phyloP scores from a whole-genome alignment of 1,140 invertebrate species.

The Oreohelix idahoensis region DNA sequence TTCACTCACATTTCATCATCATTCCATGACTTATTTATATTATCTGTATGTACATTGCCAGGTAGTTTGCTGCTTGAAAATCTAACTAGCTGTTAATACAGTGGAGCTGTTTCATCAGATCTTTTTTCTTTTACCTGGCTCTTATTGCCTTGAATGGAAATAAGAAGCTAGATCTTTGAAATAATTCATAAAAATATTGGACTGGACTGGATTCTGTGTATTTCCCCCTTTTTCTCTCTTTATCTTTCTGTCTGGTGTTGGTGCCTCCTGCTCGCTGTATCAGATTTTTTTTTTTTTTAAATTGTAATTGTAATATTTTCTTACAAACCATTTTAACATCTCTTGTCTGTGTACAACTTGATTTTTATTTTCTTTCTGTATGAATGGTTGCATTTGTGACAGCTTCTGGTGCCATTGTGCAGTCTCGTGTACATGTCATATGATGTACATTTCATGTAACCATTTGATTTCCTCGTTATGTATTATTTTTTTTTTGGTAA shows the following conservation, averaged over 20 bases:
- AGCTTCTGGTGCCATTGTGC: constrained; percentile 34
- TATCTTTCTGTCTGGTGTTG: constrained; percentile 34
- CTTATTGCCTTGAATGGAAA: background rate
- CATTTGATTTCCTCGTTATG: constrained; percentile 9
- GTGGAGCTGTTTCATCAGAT: too few species aligned
- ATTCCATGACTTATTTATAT: too few species aligned
- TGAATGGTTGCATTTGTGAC: constrained; percentile 35
- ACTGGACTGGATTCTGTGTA: constrained; percentile 31
- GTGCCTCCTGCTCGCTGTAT: constrained; percentile 39
- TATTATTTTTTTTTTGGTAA: background rate
- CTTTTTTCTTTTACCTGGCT: too few species aligned
- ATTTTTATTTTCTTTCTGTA: constrained; percentile 24
- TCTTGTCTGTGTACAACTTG: constrained; percentile 18
- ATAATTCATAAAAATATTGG: background rate
- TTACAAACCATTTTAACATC: constrained; percentile 13
- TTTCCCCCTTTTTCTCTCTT: constrained; percentile 21
- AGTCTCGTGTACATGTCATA: constrained; percentile 41
- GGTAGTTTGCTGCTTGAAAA: too few species aligned
- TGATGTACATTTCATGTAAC: constrained; percentile 24
- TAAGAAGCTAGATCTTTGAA: background rate
- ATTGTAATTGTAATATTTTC: background rate
- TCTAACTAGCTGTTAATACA: too few species aligned
- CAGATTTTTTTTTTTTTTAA: constrained; percentile 32
- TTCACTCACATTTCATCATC: too few species aligned
- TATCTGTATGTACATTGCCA: too few species aligned